A percentile compares a stretch with the other conserved stretches of the same genome.
Conservation (phyloP, 2,113 vertebrate genomes). For the Psittacara wagleri region DNA sequence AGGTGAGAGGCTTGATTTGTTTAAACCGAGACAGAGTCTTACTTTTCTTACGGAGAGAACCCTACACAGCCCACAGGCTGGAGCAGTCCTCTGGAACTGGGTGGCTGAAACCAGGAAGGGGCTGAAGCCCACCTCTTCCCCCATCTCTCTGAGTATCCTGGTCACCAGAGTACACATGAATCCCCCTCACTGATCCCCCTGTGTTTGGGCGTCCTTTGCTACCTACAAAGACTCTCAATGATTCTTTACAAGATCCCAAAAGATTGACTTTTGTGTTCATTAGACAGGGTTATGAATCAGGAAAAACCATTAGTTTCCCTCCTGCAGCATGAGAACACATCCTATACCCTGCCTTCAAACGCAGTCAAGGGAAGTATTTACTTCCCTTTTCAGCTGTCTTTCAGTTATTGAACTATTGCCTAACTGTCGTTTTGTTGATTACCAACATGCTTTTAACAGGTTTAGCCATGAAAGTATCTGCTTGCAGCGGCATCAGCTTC, state of each 20-base stretch:
- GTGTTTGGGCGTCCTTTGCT: background rate
- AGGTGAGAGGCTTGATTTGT: background rate
- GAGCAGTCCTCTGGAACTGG: background rate
- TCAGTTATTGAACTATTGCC: background rate
- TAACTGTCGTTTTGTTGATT: background rate
- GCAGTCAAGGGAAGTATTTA: background rate
- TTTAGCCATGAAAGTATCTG: background rate
- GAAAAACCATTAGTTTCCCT: background rate
- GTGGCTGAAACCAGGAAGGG: accelerated
- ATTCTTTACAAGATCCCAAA: background rate
- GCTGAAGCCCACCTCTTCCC: background rate
- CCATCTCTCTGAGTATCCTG: background rate
- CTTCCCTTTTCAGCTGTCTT: background rate
- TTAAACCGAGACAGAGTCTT: background rate
- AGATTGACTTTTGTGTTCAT: background rate
- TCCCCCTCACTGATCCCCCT: background rate
- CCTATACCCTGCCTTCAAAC: background rate
- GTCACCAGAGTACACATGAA: background rate
- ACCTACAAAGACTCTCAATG: background rate
- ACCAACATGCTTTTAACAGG: background rate
- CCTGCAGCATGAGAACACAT: background rate
- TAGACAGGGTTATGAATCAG: background rate
- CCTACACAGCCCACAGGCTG: background rate
- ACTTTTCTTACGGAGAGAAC: background rate
- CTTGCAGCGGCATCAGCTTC: background rate